Evolutionary conservation across 2,888 invertebrate genomes (phyloP).

Genomic region (Gymnocheta viridis): DNA sequence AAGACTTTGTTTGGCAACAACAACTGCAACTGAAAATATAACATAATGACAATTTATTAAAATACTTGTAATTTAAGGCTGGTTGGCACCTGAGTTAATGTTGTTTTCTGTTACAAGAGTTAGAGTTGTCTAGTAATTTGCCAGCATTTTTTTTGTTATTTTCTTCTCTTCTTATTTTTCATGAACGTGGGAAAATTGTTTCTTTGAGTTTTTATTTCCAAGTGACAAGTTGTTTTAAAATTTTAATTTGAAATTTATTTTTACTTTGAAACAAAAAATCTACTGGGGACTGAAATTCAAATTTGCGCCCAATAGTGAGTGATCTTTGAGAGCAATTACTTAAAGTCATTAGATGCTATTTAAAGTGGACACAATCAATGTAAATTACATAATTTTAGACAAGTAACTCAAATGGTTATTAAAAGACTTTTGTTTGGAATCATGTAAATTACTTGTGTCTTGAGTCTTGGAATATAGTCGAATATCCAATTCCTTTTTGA

Average conservation of each 20-base stretch:
- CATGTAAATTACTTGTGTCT: no score
- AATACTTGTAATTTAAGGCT: slow-evolving; percentile 70
- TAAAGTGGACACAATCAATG: slow-evolving; percentile 4
- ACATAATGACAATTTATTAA: slow-evolving; percentile 69
- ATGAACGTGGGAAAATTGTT: slow-evolving; percentile 68
- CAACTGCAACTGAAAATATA: slow-evolving; percentile 44
- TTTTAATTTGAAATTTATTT: slow-evolving; percentile 54
- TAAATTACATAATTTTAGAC: neutral
- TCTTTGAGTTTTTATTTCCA: slow-evolving; percentile 14
- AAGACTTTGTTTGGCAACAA: neutral
- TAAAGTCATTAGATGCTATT: slow-evolving; percentile 1
- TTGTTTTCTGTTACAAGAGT: slow-evolving; percentile 44
- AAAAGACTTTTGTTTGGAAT: no score
- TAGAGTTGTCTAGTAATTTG: slow-evolving; percentile 65
- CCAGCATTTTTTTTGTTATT: slow-evolving; percentile 59
- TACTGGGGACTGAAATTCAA: slow-evolving; percentile 7
- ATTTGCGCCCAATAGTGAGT: slow-evolving; percentile 6
- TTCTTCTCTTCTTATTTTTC: slow-evolving; percentile 30
- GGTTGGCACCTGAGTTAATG: slow-evolving; percentile 69
- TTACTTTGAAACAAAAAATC: slow-evolving; percentile 11
- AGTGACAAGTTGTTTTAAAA: slow-evolving; percentile 47
- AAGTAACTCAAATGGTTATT: neutral
- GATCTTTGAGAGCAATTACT: slow-evolving; percentile 1
- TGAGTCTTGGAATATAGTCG: no score
- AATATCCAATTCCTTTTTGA: no score